Percentiles rank a stretch among this genome's conserved stretches.
These are phyloP conservation scores for Planiliza haematocheilus DNA, from an alignment of 2,113 vertebrate species.

Conservation along the genomic window DNA sequence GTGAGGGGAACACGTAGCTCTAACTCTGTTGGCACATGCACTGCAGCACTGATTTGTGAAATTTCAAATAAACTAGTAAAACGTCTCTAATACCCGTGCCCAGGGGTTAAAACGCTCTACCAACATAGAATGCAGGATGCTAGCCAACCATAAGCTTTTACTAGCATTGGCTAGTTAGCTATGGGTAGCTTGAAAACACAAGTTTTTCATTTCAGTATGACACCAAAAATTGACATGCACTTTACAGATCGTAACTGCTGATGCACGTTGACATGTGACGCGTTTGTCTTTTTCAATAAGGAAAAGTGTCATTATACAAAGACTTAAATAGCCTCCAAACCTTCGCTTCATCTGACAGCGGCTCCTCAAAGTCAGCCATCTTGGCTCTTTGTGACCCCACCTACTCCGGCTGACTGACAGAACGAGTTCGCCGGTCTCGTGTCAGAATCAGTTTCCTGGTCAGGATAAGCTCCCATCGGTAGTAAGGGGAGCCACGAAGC, in stretches of 20 bases:
- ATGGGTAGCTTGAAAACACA: slow-evolving; percentile 39
- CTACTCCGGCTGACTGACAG: slow-evolving; percentile 64
- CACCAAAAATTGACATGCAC: not conserved
- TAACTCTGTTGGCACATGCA: not conserved
- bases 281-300: accelerated
- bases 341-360: slow-evolving; percentile 95
- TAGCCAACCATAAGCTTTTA: slow-evolving; percentile 29
- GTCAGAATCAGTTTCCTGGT: not conserved
- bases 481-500: no score
- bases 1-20: not conserved
- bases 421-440: not conserved
- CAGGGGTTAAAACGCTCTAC: not conserved
- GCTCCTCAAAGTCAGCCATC: slow-evolving; percentile 95
- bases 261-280: not conserved
- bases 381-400: slow-evolving; percentile 87
- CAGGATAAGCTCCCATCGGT: no score
- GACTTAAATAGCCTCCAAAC: slow-evolving; percentile 75
- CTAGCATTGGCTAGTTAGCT: slow-evolving; percentile 59
- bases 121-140: not conserved
- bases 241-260: no score
- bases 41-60: not conserved
- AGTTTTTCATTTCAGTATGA: slow-evolving; percentile 14
- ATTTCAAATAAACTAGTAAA: not conserved
- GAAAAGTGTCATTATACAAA: not conserved
- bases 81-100: not conserved